Percentiles rank a stretch among this genome's conserved stretches.
These are phyloP conservation scores for Archilochus colubris DNA, from an alignment of 2,113 vertebrate species.

Conservation along the genomic window DNA sequence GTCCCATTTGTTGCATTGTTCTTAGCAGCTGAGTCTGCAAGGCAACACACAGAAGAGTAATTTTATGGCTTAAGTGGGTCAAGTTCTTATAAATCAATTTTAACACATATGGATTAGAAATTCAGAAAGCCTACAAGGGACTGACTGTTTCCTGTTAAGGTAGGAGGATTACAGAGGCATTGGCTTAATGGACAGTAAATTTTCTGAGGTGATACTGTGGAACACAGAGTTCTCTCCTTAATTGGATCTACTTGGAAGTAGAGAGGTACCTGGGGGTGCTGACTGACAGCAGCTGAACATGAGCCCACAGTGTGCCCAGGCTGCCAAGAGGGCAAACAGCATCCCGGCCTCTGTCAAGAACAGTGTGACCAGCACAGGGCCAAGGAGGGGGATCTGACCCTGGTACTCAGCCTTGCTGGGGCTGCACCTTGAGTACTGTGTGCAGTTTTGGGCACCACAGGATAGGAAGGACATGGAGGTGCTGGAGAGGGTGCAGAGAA, in stretches of 20 bases:
- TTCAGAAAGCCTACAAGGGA: background rate
- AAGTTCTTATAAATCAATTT: background rate
- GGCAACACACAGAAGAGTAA: background rate
- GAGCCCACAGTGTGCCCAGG: no score
- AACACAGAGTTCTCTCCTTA: background rate
- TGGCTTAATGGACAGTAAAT: background rate
- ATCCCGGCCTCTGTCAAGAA: no score
- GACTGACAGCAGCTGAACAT: no score
- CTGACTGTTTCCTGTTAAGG: background rate
- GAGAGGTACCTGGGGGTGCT: no score
- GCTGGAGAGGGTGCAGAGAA: no score
- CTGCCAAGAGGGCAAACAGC: no score
- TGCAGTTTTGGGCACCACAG: no score
- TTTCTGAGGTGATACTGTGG: background rate
- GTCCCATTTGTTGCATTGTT: background rate
- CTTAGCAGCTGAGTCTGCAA: background rate
- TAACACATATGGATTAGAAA: background rate
- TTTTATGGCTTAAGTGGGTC: background rate
- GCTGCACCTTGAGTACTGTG: no score
- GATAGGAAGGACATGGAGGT: no score
- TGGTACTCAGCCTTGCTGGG: no score
- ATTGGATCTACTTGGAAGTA: background rate
- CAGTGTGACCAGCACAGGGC: no score
- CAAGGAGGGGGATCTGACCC: no score
- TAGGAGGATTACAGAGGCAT: background rate